Conservation (phyloP, 2,888 invertebrate species). For the Orthonychiurus folsomi region DNA sequence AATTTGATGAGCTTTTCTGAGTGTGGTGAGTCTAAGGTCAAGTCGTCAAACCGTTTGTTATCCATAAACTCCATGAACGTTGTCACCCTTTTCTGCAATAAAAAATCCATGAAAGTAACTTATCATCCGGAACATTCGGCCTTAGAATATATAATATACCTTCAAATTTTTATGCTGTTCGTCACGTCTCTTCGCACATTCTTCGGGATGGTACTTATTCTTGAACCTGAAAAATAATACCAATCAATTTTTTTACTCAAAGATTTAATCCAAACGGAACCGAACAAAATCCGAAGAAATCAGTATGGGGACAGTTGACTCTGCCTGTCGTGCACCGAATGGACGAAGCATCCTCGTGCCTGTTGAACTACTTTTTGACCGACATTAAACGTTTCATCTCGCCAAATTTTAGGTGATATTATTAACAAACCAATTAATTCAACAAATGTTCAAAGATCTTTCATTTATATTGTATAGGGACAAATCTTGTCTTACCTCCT, state of each 20-base stretch:
- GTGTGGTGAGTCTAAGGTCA: constrained; percentile 77
- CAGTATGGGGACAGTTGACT: too few relatives aligned
- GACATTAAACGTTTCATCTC: too few relatives aligned
- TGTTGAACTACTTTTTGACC: too few relatives aligned
- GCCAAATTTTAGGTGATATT: too few relatives aligned
- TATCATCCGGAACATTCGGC: too few relatives aligned
- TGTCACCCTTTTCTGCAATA: constrained; percentile 66
- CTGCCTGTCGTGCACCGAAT: too few relatives aligned
- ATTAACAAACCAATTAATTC: too few relatives aligned
- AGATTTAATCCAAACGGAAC: too few relatives aligned
- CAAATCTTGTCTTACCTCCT: not conserved
- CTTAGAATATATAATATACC: constrained; percentile 54
- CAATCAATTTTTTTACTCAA: constrained; percentile 34
- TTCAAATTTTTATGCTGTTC: constrained; percentile 72
- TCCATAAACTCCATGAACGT: constrained; percentile 80
- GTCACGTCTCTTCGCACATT: constrained; percentile 78
- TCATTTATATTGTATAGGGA: too few relatives aligned
- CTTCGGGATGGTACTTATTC: constrained; percentile 96
- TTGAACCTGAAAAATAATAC: constrained; percentile 72
- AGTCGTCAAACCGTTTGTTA: constrained; percentile 61
- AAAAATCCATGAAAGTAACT: constrained; percentile 1
- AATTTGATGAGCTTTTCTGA: constrained; percentile 65
- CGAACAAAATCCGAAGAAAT: too few relatives aligned
- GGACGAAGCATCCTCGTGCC: too few relatives aligned
- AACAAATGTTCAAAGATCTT: too few relatives aligned